phyloP scores from a whole-genome alignment of 2,797 vertebrate genomes.

The Margarornis squamiger region DNA sequence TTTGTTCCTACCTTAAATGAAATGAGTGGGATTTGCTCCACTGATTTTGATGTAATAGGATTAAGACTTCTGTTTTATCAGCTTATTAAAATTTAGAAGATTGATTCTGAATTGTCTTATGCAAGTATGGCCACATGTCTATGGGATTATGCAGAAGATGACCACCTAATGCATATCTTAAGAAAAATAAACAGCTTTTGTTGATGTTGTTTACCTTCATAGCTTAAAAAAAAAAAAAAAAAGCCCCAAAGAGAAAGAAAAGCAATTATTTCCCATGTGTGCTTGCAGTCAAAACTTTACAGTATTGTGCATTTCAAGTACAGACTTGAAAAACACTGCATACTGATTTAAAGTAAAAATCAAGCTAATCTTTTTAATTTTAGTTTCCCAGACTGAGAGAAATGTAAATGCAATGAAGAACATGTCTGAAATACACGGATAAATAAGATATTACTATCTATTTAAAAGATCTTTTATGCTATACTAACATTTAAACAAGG shows the following conservation, averaged over 20 bases:
- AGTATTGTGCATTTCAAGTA: not conserved
- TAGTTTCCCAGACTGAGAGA: not conserved
- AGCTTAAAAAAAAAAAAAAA: not conserved
- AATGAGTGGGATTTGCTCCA: not conserved
- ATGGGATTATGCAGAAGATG: not conserved
- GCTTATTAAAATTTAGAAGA: not conserved
- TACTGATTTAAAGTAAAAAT: not conserved
- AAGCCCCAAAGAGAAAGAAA: not conserved
- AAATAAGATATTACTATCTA: not conserved
- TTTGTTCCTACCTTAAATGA: not conserved
- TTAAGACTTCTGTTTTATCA: not conserved
- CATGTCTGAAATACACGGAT: not conserved
- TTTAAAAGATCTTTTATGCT: not conserved
- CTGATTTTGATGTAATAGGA: not conserved
- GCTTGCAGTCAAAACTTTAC: not conserved
- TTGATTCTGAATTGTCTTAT: not conserved
- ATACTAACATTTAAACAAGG: not conserved
- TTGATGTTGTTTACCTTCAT: not conserved
- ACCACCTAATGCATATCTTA: not conserved
- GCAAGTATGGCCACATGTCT: not conserved
- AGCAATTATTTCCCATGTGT: rapidly evolving
- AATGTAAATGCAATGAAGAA: not conserved
- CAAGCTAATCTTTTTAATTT: not conserved
- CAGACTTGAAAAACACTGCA: not conserved
- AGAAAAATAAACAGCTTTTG: not conserved